phyloP scores from a whole-genome alignment of 1,140 invertebrate genomes.

The Cecropterus lyciades region DNA sequence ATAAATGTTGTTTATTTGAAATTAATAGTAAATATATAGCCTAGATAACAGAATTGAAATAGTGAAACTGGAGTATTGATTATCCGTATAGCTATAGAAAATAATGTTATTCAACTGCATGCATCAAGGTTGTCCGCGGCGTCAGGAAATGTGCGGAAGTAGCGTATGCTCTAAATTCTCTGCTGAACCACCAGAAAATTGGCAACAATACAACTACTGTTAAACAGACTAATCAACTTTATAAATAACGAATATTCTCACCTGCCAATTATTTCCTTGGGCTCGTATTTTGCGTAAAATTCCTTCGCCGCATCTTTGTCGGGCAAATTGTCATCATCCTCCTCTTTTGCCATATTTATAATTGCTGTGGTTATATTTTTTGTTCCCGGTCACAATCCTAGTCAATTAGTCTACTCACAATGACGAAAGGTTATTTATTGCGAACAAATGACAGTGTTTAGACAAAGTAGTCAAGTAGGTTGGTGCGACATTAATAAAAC shows the following conservation, averaged over 20 bases:
- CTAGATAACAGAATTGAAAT: background rate
- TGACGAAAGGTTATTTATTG: slow-evolving; percentile 76
- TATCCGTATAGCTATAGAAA: background rate
- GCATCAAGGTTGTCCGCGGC: slow-evolving; percentile 14
- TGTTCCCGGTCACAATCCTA: slow-evolving; percentile 37
- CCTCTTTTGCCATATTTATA: slow-evolving; percentile 90
- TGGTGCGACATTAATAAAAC: too few species aligned
- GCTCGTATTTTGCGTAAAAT: slow-evolving; percentile 99
- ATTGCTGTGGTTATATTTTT: slow-evolving; percentile 57
- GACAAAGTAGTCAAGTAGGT: slow-evolving; percentile 8
- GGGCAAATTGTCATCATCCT: slow-evolving; percentile 91
- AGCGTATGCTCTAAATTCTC: slow-evolving; percentile 20
- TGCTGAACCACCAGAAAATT: slow-evolving; percentile 30
- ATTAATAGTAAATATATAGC: too few species aligned
- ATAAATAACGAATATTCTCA: slow-evolving; percentile 80
- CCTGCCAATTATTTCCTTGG: slow-evolving; percentile 98
- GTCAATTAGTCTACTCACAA: slow-evolving; percentile 57
- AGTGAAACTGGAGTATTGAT: background rate
- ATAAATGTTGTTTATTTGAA: too few species aligned
- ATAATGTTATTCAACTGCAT: background rate
- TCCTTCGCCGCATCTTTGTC: slow-evolving; percentile 96
- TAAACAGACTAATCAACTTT: slow-evolving; percentile 33
- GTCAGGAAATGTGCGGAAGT: slow-evolving; percentile 22
- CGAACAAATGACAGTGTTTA: slow-evolving; percentile 46
- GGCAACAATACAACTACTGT: slow-evolving; percentile 40